These are phyloP conservation scores for Abramis brama DNA, from an alignment of 2,113 vertebrate genomes.

Conservation along the genomic window DNA sequence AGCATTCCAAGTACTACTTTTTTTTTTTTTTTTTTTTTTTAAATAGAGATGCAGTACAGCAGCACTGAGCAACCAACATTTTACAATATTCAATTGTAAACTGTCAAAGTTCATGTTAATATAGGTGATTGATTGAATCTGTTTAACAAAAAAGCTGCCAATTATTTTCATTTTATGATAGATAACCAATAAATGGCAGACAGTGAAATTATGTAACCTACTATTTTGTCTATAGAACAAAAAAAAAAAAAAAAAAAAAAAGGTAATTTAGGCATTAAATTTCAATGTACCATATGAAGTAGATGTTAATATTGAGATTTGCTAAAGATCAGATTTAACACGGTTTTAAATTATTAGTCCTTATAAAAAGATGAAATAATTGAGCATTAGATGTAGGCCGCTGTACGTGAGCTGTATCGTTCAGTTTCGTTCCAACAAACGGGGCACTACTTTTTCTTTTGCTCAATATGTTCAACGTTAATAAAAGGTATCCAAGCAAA, in stretches of 20 bases:
- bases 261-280: not conserved
- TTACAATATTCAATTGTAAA: not conserved
- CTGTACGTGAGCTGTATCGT: too few relatives aligned
- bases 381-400: too few relatives aligned
- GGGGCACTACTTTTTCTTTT: too few relatives aligned
- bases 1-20: constrained; percentile 7
- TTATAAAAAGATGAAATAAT: too few relatives aligned
- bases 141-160: not conserved
- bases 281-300: not conserved
- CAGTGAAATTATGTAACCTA: not conserved
- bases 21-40: not conserved
- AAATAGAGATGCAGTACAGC: constrained; percentile 3
- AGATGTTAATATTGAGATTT: not conserved
- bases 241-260: not conserved
- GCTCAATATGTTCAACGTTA: too few relatives aligned
- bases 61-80: constrained; percentile 12
- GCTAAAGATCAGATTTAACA: too few relatives aligned
- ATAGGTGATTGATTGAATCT: not conserved
- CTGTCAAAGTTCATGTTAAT: not conserved
- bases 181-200: not conserved
- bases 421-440: too few relatives aligned
- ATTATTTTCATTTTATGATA: not conserved
- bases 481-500: too few relatives aligned
- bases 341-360: not conserved
- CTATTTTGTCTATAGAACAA: not conserved